Conservation (phyloP, 2,113 vertebrate species). For the Menidia beryllina region DNA sequence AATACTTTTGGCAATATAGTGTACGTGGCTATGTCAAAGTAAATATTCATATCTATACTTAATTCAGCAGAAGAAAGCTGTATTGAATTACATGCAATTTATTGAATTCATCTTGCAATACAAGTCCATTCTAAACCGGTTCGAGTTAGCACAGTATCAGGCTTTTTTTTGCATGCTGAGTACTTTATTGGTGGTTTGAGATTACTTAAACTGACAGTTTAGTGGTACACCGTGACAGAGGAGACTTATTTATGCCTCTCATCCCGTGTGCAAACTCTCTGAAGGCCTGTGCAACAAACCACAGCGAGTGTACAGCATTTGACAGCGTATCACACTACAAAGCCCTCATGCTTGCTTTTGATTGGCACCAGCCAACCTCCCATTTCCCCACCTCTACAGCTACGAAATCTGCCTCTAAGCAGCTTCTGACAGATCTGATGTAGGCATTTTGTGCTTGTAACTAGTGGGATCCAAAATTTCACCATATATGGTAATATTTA, state of each 20-base stretch:
- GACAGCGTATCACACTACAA: constrained; percentile 71
- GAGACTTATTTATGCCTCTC: constrained; percentile 73
- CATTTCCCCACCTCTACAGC: constrained; percentile 48
- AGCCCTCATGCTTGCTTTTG: constrained; percentile 59
- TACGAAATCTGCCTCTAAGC: constrained; percentile 48
- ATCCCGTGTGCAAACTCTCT: constrained; percentile 58
- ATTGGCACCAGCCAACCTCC: constrained; percentile 68
- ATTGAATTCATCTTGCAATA: constrained; percentile 44
- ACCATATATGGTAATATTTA: constrained; percentile 18
- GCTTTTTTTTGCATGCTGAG: constrained; percentile 27
- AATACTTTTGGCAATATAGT: too few relatives aligned
- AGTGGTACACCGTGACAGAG: constrained; percentile 67
- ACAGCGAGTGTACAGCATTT: constrained; percentile 59
- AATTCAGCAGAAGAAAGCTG: constrained; percentile 8
- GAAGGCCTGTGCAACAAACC: constrained; percentile 67
- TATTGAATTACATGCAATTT: constrained; percentile 38
- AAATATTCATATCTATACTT: constrained; percentile 11
- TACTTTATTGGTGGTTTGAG: constrained; percentile 40
- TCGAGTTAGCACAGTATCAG: constrained; percentile 15
- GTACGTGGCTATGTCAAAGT: too few relatives aligned
- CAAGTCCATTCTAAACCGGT: constrained; percentile 33
- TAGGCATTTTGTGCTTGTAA: constrained; percentile 35
- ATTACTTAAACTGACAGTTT: constrained; percentile 64
- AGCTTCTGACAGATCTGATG: constrained; percentile 59
- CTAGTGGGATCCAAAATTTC: constrained; percentile 11